Conservation (phyloP, 2,113 vertebrate genomes). For the Sigmodon hispidus region DNA sequence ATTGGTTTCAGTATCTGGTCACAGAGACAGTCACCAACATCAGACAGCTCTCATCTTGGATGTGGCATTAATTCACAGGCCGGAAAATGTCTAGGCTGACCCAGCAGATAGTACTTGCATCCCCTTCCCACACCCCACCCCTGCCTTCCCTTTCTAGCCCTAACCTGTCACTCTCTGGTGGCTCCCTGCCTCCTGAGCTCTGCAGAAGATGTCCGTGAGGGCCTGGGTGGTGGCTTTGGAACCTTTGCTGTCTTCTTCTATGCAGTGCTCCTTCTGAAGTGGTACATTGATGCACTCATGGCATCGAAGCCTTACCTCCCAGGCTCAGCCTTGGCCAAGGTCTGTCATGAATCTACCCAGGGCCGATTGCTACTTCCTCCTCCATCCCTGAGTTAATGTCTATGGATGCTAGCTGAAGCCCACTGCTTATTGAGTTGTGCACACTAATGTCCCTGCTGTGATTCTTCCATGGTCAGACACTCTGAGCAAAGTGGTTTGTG, state of each 20-base stretch:
- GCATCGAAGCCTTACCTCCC: neutral
- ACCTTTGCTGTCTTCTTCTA: too few relatives aligned
- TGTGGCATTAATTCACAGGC: too few relatives aligned
- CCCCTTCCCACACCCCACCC: accelerated
- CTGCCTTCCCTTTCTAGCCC: neutral
- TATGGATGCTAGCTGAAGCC: accelerated
- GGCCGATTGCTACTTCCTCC: too few relatives aligned
- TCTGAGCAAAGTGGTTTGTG: neutral
- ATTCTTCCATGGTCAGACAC: neutral
- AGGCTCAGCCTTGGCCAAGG: neutral
- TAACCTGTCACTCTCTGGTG: neutral
- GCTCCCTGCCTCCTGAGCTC: neutral
- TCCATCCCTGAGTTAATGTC: neutral
- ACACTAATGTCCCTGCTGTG: neutral
- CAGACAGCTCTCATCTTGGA: neutral
- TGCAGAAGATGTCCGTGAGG: neutral
- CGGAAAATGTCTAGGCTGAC: neutral
- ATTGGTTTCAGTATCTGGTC: neutral
- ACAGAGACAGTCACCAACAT: neutral
- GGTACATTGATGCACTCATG: too few relatives aligned
- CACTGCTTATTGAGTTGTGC: neutral
- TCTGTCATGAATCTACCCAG: neutral
- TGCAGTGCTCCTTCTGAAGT: too few relatives aligned
- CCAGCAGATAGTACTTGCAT: neutral
- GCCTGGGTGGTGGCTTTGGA: neutral